Conservation (phyloP, 2,888 invertebrate genomes). For the Lasioglossum villosulum region DNA sequence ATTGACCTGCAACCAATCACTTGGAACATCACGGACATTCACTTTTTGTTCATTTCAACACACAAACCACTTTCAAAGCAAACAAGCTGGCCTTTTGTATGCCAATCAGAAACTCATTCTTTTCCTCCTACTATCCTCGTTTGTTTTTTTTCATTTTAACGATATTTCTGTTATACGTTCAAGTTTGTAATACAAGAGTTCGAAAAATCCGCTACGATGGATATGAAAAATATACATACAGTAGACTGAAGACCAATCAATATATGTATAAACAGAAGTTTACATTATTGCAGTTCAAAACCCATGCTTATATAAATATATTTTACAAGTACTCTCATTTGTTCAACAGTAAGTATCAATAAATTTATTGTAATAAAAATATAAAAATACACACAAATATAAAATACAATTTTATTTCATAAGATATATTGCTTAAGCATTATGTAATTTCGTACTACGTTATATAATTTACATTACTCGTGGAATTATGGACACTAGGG, state of each 20-base stretch:
- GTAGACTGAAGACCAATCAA: background rate
- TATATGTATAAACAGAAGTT: too few relatives aligned
- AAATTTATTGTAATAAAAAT: too few relatives aligned
- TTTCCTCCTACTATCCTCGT: background rate
- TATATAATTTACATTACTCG: too few relatives aligned
- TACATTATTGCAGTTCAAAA: too few relatives aligned
- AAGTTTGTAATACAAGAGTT: background rate
- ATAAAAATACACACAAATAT: too few relatives aligned
- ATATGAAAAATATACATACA: background rate
- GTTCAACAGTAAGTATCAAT: too few relatives aligned
- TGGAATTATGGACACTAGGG: too few relatives aligned
- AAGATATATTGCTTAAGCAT: too few relatives aligned
- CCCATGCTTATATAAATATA: too few relatives aligned
- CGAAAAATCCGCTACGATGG: background rate
- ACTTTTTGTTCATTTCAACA: slow-evolving; percentile 26
- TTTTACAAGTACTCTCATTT: too few relatives aligned
- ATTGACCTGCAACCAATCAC: slow-evolving; percentile 51
- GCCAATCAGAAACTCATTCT: slow-evolving; percentile 28
- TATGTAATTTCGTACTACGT: too few relatives aligned
- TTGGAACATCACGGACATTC: slow-evolving; percentile 34
- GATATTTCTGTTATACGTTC: background rate
- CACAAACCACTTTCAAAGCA: slow-evolving; percentile 38
- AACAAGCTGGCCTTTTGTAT: slow-evolving; percentile 35
- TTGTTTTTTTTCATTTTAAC: background rate
- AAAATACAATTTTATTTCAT: too few relatives aligned